These are phyloP conservation scores for Condylostylus longicornis DNA, from an alignment of 1,140 invertebrate genomes.

Conservation along the genomic window DNA sequence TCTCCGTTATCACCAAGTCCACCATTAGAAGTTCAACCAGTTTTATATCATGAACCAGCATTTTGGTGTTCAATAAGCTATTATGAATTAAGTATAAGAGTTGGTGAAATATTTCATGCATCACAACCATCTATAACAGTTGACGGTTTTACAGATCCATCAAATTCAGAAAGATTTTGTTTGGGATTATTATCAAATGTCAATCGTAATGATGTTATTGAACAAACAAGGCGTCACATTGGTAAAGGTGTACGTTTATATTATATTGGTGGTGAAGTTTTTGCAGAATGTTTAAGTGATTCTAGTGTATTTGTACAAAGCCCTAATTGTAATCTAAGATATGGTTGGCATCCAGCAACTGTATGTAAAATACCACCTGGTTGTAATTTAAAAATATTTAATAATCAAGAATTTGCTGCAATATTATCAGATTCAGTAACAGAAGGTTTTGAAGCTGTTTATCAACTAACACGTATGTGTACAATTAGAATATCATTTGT, in stretches of 20 bases:
- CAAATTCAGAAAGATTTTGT: conserved; percentile 84
- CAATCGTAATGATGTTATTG: conserved; percentile 77
- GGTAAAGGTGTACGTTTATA: conserved; percentile 90
- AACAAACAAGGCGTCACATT: conserved; percentile 83
- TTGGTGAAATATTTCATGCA: conserved; percentile 89
- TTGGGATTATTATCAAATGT: conserved; percentile 85
- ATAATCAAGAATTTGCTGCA: no score
- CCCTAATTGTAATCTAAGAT: conserved; percentile 92
- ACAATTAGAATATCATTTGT: no score
- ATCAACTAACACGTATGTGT: no score
- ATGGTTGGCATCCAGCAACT: conserved; percentile 93
- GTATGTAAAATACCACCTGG: conserved; percentile 96
- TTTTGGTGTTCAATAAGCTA: conserved; percentile 95
- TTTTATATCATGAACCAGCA: conserved; percentile 86
- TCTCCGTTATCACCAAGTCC: conserved; percentile 47
- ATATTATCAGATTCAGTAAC: no score
- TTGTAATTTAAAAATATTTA: no score
- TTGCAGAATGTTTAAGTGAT: conserved; percentile 90
- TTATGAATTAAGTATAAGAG: conserved; percentile 84
- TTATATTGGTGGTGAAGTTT: conserved; percentile 85
- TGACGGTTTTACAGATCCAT: conserved; percentile 86
- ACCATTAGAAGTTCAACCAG: conserved; percentile 68
- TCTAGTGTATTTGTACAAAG: conserved; percentile 94
- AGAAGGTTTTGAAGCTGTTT: no score
- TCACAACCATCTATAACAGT: conserved; percentile 88